A percentile compares a stretch with the other conserved stretches of the same genome.
These are phyloP conservation scores for Silvanus unidentatus DNA, from an alignment of 2,888 invertebrate genomes.

Conservation along the genomic window DNA sequence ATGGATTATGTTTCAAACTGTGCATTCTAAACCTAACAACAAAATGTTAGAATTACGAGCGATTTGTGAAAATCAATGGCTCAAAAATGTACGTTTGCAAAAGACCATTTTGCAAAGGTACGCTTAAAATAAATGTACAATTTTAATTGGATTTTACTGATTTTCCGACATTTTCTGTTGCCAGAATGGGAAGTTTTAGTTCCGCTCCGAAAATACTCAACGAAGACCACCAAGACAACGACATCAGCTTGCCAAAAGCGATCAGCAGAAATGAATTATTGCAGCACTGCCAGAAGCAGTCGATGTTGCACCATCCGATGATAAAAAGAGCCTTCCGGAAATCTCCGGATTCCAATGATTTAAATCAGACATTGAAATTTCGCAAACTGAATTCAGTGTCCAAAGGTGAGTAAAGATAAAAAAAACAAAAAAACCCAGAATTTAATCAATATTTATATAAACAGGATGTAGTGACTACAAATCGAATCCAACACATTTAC, in stretches of 20 bases:
- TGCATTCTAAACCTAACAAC: background rate
- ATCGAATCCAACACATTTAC: conserved; percentile 47
- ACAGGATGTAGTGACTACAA: conserved; percentile 49
- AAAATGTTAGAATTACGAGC: conserved; percentile 9
- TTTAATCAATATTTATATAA: background rate
- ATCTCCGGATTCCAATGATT: conserved; percentile 19
- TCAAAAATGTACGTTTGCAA: conserved; percentile 22
- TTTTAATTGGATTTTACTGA: too few species aligned
- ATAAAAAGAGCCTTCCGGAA: conserved; percentile 42
- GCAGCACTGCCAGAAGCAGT: conserved; percentile 51
- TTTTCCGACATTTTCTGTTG: conserved; percentile 23
- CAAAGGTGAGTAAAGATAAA: conserved; percentile 36
- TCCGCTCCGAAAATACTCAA: conserved; percentile 61
- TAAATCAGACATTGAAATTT: conserved; percentile 34
- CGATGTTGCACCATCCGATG: conserved; percentile 45
- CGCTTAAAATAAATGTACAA: background rate
- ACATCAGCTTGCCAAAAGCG: conserved; percentile 47
- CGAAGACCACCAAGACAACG: conserved; percentile 57
- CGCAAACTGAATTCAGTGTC: conserved; percentile 48
- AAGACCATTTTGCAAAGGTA: conserved; percentile 27
- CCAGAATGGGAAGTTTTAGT: conserved; percentile 69
- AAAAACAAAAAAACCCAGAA: background rate
- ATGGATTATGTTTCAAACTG: background rate
- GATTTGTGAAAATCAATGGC: conserved; percentile 13
- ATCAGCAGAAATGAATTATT: conserved; percentile 50